These are phyloP conservation scores for Drosophila emarginata DNA, from an alignment of 2,888 invertebrate genomes.

Conservation along the genomic window DNA sequence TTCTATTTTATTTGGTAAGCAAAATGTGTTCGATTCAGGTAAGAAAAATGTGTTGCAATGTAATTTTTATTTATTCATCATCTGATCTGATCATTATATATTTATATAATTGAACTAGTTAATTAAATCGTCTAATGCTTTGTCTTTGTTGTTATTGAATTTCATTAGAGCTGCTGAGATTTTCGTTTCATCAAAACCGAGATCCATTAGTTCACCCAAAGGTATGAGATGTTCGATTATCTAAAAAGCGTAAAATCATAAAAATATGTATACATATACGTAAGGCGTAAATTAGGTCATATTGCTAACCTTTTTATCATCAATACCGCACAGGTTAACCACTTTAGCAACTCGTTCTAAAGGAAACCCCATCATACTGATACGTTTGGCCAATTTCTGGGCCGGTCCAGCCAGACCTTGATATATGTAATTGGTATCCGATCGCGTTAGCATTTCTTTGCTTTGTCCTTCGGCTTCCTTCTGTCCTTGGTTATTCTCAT, in stretches of 20 bases:
- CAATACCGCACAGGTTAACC: constrained; percentile 89
- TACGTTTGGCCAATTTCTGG: constrained; percentile 88
- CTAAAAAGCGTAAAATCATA: constrained; percentile 80
- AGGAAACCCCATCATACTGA: constrained; percentile 95
- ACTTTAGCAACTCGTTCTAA: constrained; percentile 90
- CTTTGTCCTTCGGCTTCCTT: not conserved
- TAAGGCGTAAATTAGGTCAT: too few relatives aligned
- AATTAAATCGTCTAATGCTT: constrained; percentile 92
- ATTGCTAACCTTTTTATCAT: constrained; percentile 84
- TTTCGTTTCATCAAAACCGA: constrained; percentile 91
- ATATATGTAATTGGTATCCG: constrained; percentile 38
- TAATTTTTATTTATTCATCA: constrained; percentile 6
- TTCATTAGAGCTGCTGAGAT: constrained; percentile 89
- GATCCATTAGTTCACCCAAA: constrained; percentile 89
- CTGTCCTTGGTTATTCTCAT: constrained; percentile 61
- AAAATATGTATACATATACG: not conserved
- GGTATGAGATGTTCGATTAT: constrained; percentile 92
- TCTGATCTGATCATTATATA: constrained; percentile 41
- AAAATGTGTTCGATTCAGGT: constrained; percentile 1
- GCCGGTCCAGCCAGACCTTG: constrained; percentile 80
- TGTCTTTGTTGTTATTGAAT: constrained; percentile 92
- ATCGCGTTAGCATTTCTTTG: not conserved
- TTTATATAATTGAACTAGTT: constrained; percentile 84
- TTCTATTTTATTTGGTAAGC: not conserved
- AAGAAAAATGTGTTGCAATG: not conserved